These are phyloP conservation scores for Thryonomys swinderianus DNA, from an alignment of 2,113 vertebrate species.

Conservation along the genomic window DNA sequence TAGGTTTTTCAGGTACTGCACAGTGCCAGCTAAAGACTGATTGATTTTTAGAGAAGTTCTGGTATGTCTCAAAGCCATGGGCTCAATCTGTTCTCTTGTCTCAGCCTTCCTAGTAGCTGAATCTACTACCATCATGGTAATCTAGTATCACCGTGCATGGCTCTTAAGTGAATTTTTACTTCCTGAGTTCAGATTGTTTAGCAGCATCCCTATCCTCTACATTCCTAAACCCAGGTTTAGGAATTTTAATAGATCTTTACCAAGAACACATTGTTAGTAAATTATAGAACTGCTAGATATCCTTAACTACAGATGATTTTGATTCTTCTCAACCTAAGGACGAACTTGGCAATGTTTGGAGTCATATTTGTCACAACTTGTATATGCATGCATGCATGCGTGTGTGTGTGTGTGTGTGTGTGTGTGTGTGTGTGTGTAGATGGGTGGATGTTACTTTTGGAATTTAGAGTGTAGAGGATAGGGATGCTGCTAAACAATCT, in stretches of 20 bases:
- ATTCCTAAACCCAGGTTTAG: neutral
- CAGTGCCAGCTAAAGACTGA: neutral
- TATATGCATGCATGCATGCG: too few relatives aligned
- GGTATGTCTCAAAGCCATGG: neutral
- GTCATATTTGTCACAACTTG: neutral
- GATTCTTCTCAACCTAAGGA: neutral
- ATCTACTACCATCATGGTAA: too few relatives aligned
- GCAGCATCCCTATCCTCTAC: too few relatives aligned
- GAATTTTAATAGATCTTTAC: neutral
- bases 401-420: neutral
- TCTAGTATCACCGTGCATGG: neutral
- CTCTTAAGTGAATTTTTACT: neutral
- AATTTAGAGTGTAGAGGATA: neutral
- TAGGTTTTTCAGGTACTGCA: neutral
- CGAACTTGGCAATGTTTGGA: neutral
- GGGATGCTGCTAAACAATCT: neutral
- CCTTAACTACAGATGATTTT: neutral
- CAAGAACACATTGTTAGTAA: neutral
- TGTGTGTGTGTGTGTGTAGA: neutral
- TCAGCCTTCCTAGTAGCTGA: neutral
- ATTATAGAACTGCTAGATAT: neutral
- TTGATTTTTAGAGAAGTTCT: neutral
- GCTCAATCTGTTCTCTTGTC: neutral
- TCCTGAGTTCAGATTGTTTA: neutral
- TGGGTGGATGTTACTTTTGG: neutral